These are phyloP conservation scores for Leucophora obtusa DNA, from an alignment of 2,888 invertebrate species.

Conservation along the genomic window DNA sequence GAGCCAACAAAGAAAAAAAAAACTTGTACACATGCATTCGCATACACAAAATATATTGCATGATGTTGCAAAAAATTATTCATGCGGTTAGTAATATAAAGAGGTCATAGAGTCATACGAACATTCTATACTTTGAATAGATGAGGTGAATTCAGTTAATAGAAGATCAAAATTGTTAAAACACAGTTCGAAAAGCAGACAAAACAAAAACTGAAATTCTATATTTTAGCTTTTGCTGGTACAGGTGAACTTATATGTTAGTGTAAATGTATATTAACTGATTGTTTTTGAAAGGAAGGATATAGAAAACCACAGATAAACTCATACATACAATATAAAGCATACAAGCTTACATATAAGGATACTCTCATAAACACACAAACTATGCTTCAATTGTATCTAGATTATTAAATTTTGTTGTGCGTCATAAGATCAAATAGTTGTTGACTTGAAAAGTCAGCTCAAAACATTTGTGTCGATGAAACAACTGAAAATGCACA, in stretches of 20 bases:
- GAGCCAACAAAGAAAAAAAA: conserved; percentile 7
- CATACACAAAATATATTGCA: conserved; percentile 17
- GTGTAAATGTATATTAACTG: conserved; percentile 4
- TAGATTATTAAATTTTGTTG: too few species aligned
- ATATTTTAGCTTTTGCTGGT: conserved; percentile 4
- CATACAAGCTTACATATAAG: too few species aligned
- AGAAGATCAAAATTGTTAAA: conserved; percentile 42
- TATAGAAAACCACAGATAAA: conserved; percentile 42
- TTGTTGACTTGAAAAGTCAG: too few species aligned
- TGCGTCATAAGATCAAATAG: too few species aligned
- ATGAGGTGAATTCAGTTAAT: conserved; percentile 49
- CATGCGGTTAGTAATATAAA: conserved; percentile 39
- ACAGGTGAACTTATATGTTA: background rate
- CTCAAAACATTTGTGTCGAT: too few species aligned
- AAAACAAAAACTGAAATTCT: conserved; percentile 26
- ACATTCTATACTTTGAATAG: conserved; percentile 5
- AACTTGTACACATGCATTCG: background rate
- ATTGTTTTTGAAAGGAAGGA: conserved; percentile 39
- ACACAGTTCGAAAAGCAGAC: conserved; percentile 29
- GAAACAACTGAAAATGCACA: too few species aligned
- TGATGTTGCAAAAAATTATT: conserved; percentile 46
- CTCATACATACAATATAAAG: background rate
- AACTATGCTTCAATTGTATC: background rate
- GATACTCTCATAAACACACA: background rate
- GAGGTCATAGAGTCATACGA: conserved; percentile 46